Evolutionary conservation across 1,140 invertebrate genomes (phyloP).

Genomic region (Drosophila lacteicornis): DNA sequence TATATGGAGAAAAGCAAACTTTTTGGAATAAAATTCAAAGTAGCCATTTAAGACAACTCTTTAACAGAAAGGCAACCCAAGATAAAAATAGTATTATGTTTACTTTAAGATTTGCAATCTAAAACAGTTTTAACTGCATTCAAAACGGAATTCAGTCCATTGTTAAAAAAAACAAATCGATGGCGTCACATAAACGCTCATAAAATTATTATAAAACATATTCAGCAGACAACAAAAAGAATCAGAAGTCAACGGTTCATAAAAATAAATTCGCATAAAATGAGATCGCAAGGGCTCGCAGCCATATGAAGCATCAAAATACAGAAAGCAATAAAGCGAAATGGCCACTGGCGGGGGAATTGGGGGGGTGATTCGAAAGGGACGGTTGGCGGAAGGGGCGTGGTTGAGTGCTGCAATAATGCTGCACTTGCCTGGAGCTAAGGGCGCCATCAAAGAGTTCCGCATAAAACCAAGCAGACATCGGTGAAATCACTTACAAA

Average conservation of each 20-base stretch:
- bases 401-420: slow-evolving; percentile 43
- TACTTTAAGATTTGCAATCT: neutral
- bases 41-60: no score
- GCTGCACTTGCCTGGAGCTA: slow-evolving; percentile 46
- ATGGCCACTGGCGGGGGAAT: slow-evolving; percentile 22
- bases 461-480: slow-evolving; percentile 11
- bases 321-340: slow-evolving; percentile 64
- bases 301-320: slow-evolving; percentile 51
- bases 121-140: slow-evolving; percentile 6
- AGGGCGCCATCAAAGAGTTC: slow-evolving; percentile 37
- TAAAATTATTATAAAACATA: slow-evolving; percentile 54
- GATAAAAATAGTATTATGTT: no score
- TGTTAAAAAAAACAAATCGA: slow-evolving; percentile 22
- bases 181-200: slow-evolving; percentile 24
- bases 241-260: slow-evolving; percentile 45
- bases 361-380: neutral
- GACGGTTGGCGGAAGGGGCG: neutral
- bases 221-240: slow-evolving; percentile 36
- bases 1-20: no score
- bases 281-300: slow-evolving; percentile 39
- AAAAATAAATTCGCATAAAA: slow-evolving; percentile 53
- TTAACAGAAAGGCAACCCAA: no score
- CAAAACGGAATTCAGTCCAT: slow-evolving; percentile 6
- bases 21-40: no score
- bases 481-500: slow-evolving; percentile 25